Evolutionary conservation across 2,888 invertebrate species (phyloP), one percentile per base, ranked within the genome.

Genomic region (Amblyjoppa proteus): DNA sequence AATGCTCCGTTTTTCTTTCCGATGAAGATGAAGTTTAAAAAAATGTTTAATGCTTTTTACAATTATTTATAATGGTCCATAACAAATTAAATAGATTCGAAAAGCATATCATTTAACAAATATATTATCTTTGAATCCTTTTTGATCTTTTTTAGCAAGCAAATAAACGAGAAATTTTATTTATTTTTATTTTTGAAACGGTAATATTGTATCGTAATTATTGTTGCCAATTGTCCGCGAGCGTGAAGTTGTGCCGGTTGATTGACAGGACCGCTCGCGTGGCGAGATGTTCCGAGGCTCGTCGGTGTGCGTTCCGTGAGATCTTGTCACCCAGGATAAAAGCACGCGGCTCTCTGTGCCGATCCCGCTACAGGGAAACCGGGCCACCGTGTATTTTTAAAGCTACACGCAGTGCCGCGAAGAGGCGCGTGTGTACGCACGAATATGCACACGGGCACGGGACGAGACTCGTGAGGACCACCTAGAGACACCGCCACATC

Each of bases 341-440:
- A 81, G 76, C 82, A 53, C 38, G 64, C 53, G 6, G 75, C 31
- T 61, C 31, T 25, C 49, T 45, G 28, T 16, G 82, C 49, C 73
- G 73, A 85, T 83, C 76, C 78, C 82, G 70, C 61, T 80, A 81
- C 79, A 84, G 86, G 87, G 84, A 89, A 89, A 89, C 88, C 87
- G 87, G 90, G 90, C 89, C 90, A 87, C 75, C 87, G 83, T 85
- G 87, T 91, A 91, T 91, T 91, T 91, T 91, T 91, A 91, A 89
- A 89, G 69, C 75, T 87, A 83, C 82, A 34, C 87, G 81, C 56
- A 45, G 74, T 56, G 64, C 45, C 69, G 51, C 80, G 6, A 6
- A 56, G 78, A 78, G 49, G 49, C 25, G 56, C 53, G 69, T 70
- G n/a, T 66, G 74, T 49, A 41, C 61, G n/a, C 58, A 80, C 34